phyloP scores from a whole-genome alignment of 2,113 vertebrate genomes.

The Myotis lucifugus region DNA sequence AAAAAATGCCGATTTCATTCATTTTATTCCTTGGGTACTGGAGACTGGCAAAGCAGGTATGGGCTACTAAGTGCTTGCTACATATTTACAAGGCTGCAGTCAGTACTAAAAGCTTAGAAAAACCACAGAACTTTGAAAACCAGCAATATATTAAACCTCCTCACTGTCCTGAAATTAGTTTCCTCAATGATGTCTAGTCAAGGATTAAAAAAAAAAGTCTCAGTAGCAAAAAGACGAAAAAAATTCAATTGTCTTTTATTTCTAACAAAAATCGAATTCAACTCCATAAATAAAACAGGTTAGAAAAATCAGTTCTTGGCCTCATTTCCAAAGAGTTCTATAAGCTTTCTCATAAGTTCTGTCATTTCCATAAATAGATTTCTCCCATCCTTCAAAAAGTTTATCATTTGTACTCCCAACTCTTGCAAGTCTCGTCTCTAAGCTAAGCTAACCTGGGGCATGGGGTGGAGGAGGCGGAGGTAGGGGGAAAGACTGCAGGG shows the following conservation, averaged over 20 bases:
- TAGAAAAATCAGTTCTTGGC: conserved; percentile 60
- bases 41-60: conserved; percentile 72
- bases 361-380: conserved; percentile 43
- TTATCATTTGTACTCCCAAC: conserved; percentile 47
- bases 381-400: conserved; percentile 61
- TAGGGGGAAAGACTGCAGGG: conserved; percentile 96
- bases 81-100: conserved; percentile 79
- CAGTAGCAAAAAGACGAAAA: conserved; percentile 42
- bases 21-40: conserved; percentile 70
- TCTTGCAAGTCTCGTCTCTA: conserved; percentile 83
- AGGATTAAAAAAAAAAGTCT: conserved; percentile 25
- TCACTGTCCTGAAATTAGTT: conserved; percentile 41
- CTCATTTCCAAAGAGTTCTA: conserved; percentile 62
- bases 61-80: conserved; percentile 73
- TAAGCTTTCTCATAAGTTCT: conserved; percentile 43
- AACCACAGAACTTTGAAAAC: conserved; percentile 60
- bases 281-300: conserved; percentile 53
- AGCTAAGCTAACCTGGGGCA: conserved; percentile 93
- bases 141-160: conserved; percentile 50
- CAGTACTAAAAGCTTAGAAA: conserved; percentile 59
- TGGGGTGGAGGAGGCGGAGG: conserved; percentile 95
- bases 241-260: conserved; percentile 50
- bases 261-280: conserved; percentile 66
- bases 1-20: conserved; percentile 72
- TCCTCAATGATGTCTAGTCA: conserved; percentile 50